phyloP scores from a whole-genome alignment of 2,797 vertebrate genomes.

The Cirrhinus mrigala region DNA sequence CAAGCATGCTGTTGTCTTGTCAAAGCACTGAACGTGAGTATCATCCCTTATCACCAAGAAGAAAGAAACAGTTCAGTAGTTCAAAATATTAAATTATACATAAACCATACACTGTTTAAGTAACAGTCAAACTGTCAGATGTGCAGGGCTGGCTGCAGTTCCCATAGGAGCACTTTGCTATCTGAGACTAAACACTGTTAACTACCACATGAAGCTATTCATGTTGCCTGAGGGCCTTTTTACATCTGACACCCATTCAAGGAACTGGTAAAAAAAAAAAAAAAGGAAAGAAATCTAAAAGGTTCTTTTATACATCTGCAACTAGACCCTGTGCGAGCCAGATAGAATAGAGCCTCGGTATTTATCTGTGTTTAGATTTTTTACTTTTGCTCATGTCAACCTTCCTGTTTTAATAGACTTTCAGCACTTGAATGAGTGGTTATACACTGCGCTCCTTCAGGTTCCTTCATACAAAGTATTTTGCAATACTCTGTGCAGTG shows the following conservation, averaged over 20 bases:
- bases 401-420: background rate
- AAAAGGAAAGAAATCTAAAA: background rate
- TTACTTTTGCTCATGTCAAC: background rate
- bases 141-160: background rate
- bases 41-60: background rate
- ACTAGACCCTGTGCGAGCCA: background rate
- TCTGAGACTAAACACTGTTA: constrained; percentile 36
- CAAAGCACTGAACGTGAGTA: background rate
- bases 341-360: background rate
- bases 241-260: constrained; percentile 11
- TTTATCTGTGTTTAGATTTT: background rate
- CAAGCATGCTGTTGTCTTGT: background rate
- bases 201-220: constrained; percentile 12
- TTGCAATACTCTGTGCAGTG: background rate
- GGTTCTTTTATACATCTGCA: background rate
- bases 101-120: constrained; percentile 11
- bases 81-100: constrained; percentile 35
- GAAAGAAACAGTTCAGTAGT: constrained; percentile 1
- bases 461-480: background rate
- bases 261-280: background rate
- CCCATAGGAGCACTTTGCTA: constrained; percentile 15
- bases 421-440: background rate
- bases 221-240: constrained; percentile 2
- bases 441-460: background rate
- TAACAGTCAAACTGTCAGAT: constrained; percentile 14